These are phyloP conservation scores for Bovichtus variegatus DNA, from an alignment of 2,797 vertebrate genomes.

Conservation along the genomic window DNA sequence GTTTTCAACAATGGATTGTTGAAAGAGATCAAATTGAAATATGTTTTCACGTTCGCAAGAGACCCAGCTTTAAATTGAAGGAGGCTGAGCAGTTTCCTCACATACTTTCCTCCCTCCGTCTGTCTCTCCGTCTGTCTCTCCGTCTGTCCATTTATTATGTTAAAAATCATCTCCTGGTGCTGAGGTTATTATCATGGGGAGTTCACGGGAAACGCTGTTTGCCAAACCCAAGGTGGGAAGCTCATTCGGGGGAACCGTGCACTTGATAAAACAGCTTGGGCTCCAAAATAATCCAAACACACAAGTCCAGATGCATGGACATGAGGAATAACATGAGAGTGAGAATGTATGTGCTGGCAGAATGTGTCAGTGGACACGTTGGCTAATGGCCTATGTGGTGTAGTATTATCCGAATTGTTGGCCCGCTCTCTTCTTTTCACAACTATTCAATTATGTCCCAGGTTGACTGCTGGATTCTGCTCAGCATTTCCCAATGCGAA, in stretches of 20 bases:
- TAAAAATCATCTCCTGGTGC: conserved; percentile 33
- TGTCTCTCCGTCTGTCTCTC: conserved; percentile 26
- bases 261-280: conserved; percentile 64
- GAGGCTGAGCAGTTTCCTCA: conserved; percentile 1
- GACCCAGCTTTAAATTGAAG: not conserved
- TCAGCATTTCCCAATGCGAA: conserved; percentile 22
- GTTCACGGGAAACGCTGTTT: conserved; percentile 48
- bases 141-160: conserved; percentile 54
- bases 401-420: conserved; percentile 49
- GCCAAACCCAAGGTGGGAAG: conserved; percentile 62
- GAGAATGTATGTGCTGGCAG: conserved; percentile 62
- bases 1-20: not conserved
- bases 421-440: conserved; percentile 50
- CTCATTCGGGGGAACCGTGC: conserved; percentile 40
- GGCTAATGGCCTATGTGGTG: conserved; percentile 43
- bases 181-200: conserved; percentile 50
- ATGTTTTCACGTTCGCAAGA: conserved; percentile 14
- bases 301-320: conserved; percentile 46
- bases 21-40: not conserved
- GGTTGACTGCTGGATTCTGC: conserved; percentile 34
- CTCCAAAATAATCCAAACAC: conserved; percentile 69
- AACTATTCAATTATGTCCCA: conserved; percentile 50
- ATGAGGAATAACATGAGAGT: conserved; percentile 52
- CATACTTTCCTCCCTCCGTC: conserved; percentile 25
- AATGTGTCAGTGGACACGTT: conserved; percentile 56